Percentiles rank a stretch among this genome's conserved stretches.
These are phyloP conservation scores for Parnassius glacialis DNA, from an alignment of 2,888 invertebrate genomes.

Conservation along the genomic window DNA sequence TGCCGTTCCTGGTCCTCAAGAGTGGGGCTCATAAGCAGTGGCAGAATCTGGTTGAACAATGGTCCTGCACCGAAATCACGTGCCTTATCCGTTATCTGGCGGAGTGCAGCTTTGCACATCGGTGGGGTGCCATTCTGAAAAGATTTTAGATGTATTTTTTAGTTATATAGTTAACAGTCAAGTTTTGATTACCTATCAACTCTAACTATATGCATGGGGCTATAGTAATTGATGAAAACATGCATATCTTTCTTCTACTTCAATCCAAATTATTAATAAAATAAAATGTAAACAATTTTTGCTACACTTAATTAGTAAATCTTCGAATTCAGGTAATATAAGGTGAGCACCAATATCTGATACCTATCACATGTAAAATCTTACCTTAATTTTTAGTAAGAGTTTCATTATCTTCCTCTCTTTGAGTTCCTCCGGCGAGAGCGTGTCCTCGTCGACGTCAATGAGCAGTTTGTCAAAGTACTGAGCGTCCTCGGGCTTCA, in stretches of 20 bases:
- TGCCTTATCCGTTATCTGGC: slow-evolving; percentile 99
- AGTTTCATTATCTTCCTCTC: slow-evolving; percentile 99
- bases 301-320: too few species aligned
- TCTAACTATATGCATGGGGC: too few species aligned
- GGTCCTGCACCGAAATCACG: slow-evolving; percentile 99
- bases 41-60: slow-evolving; percentile 98
- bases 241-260: too few species aligned
- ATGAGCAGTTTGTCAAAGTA: slow-evolving; percentile 99
- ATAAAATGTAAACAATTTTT: too few species aligned
- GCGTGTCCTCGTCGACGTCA: slow-evolving; percentile 97
- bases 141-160: too few species aligned
- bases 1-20: slow-evolving; percentile 99
- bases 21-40: slow-evolving; percentile 99
- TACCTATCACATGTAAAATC: slow-evolving; percentile 4
- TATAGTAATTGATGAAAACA: too few species aligned
- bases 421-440: slow-evolving; percentile 98
- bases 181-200: too few species aligned
- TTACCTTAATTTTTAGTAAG: slow-evolving; percentile 94
- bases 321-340: too few species aligned
- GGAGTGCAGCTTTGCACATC: slow-evolving; percentile 98
- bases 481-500: slow-evolving; percentile 99
- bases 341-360: too few species aligned
- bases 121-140: slow-evolving; percentile 96
- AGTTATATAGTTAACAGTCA: too few species aligned
- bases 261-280: too few species aligned